Base-by-base conservation (phyloP, 2,797 vertebrate genomes). In the Anguilla pacifica region DNA sequence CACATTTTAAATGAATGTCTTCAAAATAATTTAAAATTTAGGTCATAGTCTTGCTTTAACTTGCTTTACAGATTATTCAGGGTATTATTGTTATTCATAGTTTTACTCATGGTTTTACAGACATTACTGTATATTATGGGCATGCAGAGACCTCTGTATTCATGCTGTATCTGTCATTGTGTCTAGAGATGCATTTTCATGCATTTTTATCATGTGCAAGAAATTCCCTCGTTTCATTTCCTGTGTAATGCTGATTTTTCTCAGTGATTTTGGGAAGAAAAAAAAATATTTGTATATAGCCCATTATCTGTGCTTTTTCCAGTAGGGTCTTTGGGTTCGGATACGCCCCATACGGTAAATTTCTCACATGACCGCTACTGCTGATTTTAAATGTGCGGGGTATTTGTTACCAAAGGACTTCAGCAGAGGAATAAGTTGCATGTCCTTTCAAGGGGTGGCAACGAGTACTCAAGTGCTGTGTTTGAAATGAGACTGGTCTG, bases 1-100 rank as follows among this genome's bases (percentile, higher is more conserved):
- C 25, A 31, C 15, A 43, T 46, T 22, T 79, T 19, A 6, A 79
- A 79, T 77, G 17, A 39, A 31, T 39, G 39, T 79, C 13, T 43
- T 46, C 39, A 79, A 79, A 79, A 46, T 79, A 79, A 77, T 31
- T 77, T 77, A 70, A 70, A 70, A n/a, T 70, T 25, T n/a, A 7
- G 25, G n/a, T 70, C 5, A 28, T 43, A 19, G 15, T 19, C 74
- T 77, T 17, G 74, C 39, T 17, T n/a, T n/a, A n/a, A 19, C 4
- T 77, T 77, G 74, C 5, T 77, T 17, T 2, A 17, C 35, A 17
- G 74, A 77, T 77, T 77, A n/a, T 77, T 39, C 31, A 19, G 35
- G 74, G 31, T 39, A 15, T 11, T 6, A 6, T 70, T n/a, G 43
- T n/a, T 28, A n/a, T 74, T 5, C 70, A 35, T 35, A 31, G 25